Conservation (phyloP, 2,888 invertebrate genomes). For the Xestia xanthographa region DNA sequence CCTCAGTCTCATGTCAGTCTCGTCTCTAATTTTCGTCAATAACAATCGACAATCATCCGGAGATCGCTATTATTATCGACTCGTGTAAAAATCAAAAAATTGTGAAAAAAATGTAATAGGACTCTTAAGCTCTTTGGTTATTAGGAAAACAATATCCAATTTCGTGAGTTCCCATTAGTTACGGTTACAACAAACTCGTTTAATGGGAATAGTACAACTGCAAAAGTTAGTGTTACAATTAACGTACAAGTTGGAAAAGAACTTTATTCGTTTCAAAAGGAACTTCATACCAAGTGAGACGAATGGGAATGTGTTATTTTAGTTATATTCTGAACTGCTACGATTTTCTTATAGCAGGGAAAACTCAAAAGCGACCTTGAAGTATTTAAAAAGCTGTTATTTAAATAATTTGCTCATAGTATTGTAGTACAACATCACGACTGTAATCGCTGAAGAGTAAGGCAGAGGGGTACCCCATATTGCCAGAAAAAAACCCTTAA, state of each 20-base stretch:
- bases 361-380: neutral
- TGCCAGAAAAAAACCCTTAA: no score
- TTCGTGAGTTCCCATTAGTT: constrained; percentile 17
- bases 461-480: no score
- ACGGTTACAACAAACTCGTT: no score
- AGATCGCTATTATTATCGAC: no score
- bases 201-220: constrained; percentile 30
- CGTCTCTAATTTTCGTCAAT: no score
- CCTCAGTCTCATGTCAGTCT: no score
- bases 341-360: neutral
- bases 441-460: neutral
- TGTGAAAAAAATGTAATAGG: no score
- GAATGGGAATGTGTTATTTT: constrained; percentile 7
- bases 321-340: neutral
- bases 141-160: neutral
- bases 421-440: neutral
- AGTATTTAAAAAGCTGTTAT: neutral
- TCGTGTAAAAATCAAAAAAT: no score
- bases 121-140: no score
- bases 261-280: constrained; percentile 19
- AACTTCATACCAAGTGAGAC: neutral
- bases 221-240: constrained; percentile 9
- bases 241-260: no score
- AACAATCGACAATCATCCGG: no score
- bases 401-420: neutral